Evolutionary conservation across 2,113 vertebrate genomes (phyloP).

Genomic region (Mesitornis unicolor): DNA sequence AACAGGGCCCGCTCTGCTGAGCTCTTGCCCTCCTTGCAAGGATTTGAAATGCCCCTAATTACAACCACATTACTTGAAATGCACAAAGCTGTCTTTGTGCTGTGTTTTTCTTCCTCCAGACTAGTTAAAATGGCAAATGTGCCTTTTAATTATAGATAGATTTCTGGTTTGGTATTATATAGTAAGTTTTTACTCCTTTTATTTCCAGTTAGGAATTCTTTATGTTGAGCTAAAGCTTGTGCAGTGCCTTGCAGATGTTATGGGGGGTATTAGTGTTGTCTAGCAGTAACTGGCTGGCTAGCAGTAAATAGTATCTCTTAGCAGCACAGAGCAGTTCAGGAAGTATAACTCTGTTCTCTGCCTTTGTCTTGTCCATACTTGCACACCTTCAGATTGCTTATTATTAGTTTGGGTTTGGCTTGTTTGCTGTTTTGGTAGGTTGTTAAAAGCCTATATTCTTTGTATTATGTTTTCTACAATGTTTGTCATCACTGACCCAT

Average conservation of each 20-base stretch:
- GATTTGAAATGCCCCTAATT: slow-evolving; percentile 40
- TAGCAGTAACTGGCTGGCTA: background rate
- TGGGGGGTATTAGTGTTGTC: background rate
- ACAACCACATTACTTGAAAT: slow-evolving; percentile 2
- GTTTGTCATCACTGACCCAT: slow-evolving; percentile 14
- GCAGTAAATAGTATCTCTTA: background rate
- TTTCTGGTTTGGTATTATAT: background rate
- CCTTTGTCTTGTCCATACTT: background rate
- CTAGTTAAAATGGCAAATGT: slow-evolving; percentile 35
- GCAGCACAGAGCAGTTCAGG: background rate
- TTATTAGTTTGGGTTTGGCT: background rate
- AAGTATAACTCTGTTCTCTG: background rate
- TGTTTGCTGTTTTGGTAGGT: background rate
- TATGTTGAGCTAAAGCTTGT: background rate
- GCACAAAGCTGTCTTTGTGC: slow-evolving; percentile 58
- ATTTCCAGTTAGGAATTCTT: background rate
- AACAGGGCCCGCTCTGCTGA: background rate
- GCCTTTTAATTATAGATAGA: slow-evolving; percentile 14
- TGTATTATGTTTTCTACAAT: background rate
- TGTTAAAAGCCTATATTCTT: slow-evolving; percentile 17
- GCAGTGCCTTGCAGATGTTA: background rate
- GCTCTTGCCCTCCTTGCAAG: background rate
- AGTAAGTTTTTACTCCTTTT: background rate
- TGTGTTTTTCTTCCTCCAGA: background rate
- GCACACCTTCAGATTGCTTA: background rate